Base-by-base conservation (phyloP, 2,888 invertebrate genomes). In the Andricus quercusramuli region DNA sequence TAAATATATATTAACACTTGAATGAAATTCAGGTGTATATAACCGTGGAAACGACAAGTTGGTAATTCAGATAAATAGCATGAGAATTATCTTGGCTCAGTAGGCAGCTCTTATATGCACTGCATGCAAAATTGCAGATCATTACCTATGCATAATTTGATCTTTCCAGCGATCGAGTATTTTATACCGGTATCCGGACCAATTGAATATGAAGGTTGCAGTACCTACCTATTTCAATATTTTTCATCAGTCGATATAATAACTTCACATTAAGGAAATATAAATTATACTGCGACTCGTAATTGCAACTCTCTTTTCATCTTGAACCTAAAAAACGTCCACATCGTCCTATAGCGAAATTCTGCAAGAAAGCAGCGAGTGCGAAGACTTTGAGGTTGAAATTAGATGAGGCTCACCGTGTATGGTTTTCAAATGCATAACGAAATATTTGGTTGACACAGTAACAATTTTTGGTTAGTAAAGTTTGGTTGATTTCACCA, bases 61-160 rank as follows among this genome's bases (percentile, higher is more conserved):
- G 32, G 51, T n/a, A 56, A 51, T 74, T 56, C 56, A 56, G 20
- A 74, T 74, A 74, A 56, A 74, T 74, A 32, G 56, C 32, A 56
- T 56, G 74, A 74, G 56, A 74, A 74, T 74, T 74, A 74, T 74
- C 56, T 56, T 56, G 56, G 32, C 74, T 74, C 74, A 74, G 51
- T 56, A 56, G 32, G 56, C 56, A 74, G 37, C 51, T 74, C 74
- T 74, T 74, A 56, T 70, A 47, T 74, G 20, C 29, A 74, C 29
- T 74, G 51, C 56, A 56, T 68, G 68, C 13, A 44, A 15, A 44
- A 44, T 44, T 15, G 44, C 22, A 68, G 68, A 68, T 68, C 25
- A 68, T 68, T 44, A 68, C 56, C 41, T 56, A 68, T 68, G 68
- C 68, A 68, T 74, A 56, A 56, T 74, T 74, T 74, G 56, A 74